Evolutionary conservation across 1,140 invertebrate genomes (phyloP).

Genomic region (Drosophila athabasca): DNA sequence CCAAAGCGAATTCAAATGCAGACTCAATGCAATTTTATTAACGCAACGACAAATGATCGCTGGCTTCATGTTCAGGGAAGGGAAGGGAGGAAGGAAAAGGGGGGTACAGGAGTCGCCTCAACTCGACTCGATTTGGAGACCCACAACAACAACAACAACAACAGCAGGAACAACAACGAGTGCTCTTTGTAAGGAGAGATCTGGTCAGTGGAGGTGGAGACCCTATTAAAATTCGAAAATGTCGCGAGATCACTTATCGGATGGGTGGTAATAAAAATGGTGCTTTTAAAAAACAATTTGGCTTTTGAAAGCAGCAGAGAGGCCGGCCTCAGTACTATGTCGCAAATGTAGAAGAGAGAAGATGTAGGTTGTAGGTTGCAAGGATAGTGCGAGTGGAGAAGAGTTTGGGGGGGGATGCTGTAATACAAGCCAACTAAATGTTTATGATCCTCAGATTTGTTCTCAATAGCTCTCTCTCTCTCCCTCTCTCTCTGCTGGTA

Average conservation of each 20-base stretch:
- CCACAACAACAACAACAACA: constrained; percentile 4
- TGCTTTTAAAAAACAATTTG: constrained; percentile 83
- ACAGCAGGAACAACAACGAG: constrained; percentile 8
- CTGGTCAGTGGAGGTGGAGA: constrained; percentile 26
- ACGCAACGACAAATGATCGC: constrained; percentile 81
- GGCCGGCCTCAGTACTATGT: constrained; percentile 25
- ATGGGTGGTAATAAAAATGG: constrained; percentile 75
- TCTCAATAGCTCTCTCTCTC: too few relatives aligned
- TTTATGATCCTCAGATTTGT: constrained; percentile 41
- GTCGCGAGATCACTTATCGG: constrained; percentile 82
- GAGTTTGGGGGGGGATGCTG: constrained; percentile 3
- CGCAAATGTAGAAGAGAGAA: constrained; percentile 8
- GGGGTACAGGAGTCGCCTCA: background rate
- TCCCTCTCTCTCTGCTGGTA: background rate
- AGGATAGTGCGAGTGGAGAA: background rate
- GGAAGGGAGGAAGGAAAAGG: background rate
- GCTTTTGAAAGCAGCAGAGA: constrained; percentile 60
- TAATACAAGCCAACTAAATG: constrained; percentile 40
- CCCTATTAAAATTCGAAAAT: constrained; percentile 82
- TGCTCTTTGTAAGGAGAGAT: constrained; percentile 7
- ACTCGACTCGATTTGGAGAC: background rate
- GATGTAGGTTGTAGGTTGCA: constrained; percentile 31
- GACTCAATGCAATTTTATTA: constrained; percentile 83
- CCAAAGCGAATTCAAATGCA: constrained; percentile 81
- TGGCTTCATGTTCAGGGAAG: constrained; percentile 4